Evolutionary conservation across 2,797 vertebrate species (phyloP), one percentile per base, ranked within the genome.

Genomic region (Acipenser transmontanus): DNA sequence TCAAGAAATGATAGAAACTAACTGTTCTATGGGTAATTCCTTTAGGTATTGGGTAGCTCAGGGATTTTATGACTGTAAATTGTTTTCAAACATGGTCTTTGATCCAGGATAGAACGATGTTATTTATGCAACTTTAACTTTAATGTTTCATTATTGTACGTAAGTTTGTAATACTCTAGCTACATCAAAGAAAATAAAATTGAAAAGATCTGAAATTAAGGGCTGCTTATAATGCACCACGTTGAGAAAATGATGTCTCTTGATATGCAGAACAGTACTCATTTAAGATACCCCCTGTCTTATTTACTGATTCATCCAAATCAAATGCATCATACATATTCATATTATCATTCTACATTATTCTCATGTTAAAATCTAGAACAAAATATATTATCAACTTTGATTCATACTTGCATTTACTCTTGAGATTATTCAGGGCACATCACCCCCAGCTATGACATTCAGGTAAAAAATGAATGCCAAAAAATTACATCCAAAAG

Each of bases 81-180:
- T 80, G 77, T 80, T 78, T 83, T 76, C 71, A 73, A 75, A 71
- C 74, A 59, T 72, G 76, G 61, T 73, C 74, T 85, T 84, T 86
- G 80, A 80, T 83, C 76, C 71, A 72, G 69, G 50, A 68, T 79
- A 75, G 62, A 70, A 70, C 74, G 66, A 77, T 77, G 80, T 78
- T 62, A 76, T 9, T 81, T 81, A 78, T 78, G 66, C 74, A 76
- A 72, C 72, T 64, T 7, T 77, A 78, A 69, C 71, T 69, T 78
- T 77, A 74, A 75, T 34, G 34, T 82, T 86, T 86, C 66, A 80
- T 82, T 76, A 72, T 73, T 78, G 70, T 79, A 79, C 78, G 78
- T 71, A 75, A 72, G 56, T 71, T 62, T 71, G 6, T 72, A 79
- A 72, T 78, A 78, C 70, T 67, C 62, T 77, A 69, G 64, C 52